phyloP scores from a whole-genome alignment of 2,888 invertebrate genomes.

The Sinohyriopsis cumingii region DNA sequence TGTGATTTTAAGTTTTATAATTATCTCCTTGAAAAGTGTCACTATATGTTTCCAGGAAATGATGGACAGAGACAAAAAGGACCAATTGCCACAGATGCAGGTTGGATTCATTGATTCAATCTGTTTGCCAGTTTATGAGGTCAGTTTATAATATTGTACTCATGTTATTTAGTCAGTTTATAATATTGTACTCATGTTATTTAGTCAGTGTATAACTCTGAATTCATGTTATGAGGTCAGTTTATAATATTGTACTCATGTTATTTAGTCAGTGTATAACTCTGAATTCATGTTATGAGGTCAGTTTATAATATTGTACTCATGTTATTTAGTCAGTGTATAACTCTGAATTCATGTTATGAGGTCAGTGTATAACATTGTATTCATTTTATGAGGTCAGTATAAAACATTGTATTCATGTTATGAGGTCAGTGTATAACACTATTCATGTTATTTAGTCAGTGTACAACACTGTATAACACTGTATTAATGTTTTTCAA shows the following conservation, averaged over 20 bases:
- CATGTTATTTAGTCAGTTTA: background rate
- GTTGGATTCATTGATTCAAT: constrained; percentile 91
- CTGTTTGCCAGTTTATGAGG: constrained; percentile 69
- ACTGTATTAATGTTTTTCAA: background rate
- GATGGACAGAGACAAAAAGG: constrained; percentile 69
- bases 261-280: constrained; percentile 39
- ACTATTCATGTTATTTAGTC: too few relatives aligned
- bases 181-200: background rate
- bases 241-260: too few relatives aligned
- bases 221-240: background rate
- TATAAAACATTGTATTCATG: background rate
- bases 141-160: constrained; percentile 40
- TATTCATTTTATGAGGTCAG: too few relatives aligned
- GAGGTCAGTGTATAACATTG: background rate
- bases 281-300: background rate
- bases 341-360: background rate
- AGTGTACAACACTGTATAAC: too few relatives aligned
- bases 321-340: too few relatives aligned
- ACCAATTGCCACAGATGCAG: constrained; percentile 67
- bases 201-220: constrained; percentile 38
- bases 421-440: too few relatives aligned
- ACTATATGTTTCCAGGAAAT: constrained; percentile 51
- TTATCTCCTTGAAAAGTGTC: too few relatives aligned
- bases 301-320: too few relatives aligned
- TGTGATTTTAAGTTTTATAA: too few relatives aligned